Evolutionary conservation across 2,888 invertebrate species (phyloP).

Genomic region (Baronia brevicornis): DNA sequence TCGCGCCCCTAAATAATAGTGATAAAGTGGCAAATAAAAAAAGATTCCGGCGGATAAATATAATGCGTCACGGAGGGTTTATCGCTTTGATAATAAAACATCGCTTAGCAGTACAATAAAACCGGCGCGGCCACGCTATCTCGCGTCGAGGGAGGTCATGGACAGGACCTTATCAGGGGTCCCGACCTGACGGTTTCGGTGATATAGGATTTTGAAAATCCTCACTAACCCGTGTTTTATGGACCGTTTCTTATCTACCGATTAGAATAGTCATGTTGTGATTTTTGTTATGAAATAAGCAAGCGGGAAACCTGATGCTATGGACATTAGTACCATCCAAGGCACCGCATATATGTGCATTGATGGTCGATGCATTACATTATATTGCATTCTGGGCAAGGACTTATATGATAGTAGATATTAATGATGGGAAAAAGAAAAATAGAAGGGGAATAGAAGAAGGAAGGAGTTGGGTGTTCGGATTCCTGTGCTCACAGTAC

Average conservation of each 20-base stretch:
- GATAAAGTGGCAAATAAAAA: slow-evolving; percentile 64
- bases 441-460: too few species aligned
- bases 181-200: slow-evolving; percentile 16
- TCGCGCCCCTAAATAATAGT: slow-evolving; percentile 60
- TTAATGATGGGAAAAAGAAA: too few species aligned
- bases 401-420: too few species aligned
- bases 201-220: slow-evolving; percentile 11
- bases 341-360: too few species aligned
- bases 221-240: slow-evolving; percentile 4
- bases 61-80: slow-evolving; percentile 43
- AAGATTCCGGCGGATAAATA: slow-evolving; percentile 54
- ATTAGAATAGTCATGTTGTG: too few species aligned
- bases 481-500: too few species aligned
- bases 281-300: too few species aligned
- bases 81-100: slow-evolving; percentile 61
- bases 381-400: too few species aligned
- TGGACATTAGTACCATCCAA: too few species aligned
- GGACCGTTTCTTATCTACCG: background rate
- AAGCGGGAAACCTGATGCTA: too few species aligned
- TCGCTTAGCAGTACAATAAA: slow-evolving; percentile 59
- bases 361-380: too few species aligned
- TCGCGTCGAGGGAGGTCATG: slow-evolving; percentile 34
- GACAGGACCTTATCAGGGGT: slow-evolving; percentile 16
- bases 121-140: slow-evolving; percentile 38
- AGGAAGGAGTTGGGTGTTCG: too few species aligned